A percentile compares a stretch with the other conserved stretches of the same genome.
These are phyloP conservation scores for Archegozetes longisetosus DNA, from an alignment of 1,140 invertebrate species.

Conservation along the genomic window DNA sequence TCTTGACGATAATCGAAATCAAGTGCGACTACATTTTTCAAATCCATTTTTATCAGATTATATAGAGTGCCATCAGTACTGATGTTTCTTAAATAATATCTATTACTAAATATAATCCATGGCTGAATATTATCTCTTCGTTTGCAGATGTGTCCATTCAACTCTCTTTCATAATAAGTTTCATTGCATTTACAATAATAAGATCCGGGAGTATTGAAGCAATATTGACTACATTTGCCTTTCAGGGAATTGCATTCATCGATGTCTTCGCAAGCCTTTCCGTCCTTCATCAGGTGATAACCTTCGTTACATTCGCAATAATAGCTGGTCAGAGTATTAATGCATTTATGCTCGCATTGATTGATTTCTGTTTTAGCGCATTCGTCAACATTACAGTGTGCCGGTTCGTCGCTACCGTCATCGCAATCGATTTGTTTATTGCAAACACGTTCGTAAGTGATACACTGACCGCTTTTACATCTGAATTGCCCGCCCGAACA, in stretches of 20 bases:
- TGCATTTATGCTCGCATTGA: conserved; percentile 87
- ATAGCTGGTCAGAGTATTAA: conserved; percentile 77
- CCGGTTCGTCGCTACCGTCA: conserved; percentile 84
- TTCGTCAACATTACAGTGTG: conserved; percentile 87
- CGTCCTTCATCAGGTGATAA: conserved; percentile 48
- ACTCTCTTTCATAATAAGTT: conserved; percentile 67
- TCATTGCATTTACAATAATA: conserved; percentile 94
- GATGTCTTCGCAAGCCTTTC: conserved; percentile 47
- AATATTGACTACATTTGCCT: conserved; percentile 82
- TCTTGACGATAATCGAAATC: conserved; percentile 76
- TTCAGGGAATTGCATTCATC: conserved; percentile 82
- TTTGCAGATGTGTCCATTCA: conserved; percentile 77
- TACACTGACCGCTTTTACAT: conserved; percentile 68
- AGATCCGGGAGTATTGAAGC: conserved; percentile 84
- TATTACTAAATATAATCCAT: conserved; percentile 92
- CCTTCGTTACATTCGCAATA: conserved; percentile 89
- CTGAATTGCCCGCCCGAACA: conserved; percentile 38
- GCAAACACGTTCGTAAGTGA: conserved; percentile 66
- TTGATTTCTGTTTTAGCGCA: conserved; percentile 76
- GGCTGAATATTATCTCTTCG: conserved; percentile 54
- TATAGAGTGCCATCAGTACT: conserved; percentile 70
- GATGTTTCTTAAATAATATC: conserved; percentile 93
- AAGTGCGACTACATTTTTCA: conserved; percentile 88
- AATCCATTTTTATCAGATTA: conserved; percentile 76
- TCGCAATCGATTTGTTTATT: conserved; percentile 83